A percentile compares a stretch with the other conserved stretches of the same genome.
phyloP scores from a whole-genome alignment of 2,113 vertebrate species.

The Hydrolagus affinis region DNA sequence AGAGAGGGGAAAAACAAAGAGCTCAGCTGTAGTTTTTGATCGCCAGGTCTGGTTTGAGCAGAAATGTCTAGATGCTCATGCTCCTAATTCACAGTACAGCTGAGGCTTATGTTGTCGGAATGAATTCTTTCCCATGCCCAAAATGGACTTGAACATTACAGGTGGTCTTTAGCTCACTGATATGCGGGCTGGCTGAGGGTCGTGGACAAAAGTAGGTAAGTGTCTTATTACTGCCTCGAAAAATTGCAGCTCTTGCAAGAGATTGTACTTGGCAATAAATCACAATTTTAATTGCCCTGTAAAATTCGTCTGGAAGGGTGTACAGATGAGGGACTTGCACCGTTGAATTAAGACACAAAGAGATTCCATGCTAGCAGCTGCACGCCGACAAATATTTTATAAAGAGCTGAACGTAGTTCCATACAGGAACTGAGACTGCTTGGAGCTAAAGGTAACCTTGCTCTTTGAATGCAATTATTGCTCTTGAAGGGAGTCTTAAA shows the following conservation, averaged over 20 bases:
- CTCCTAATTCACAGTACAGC: constrained; percentile 48
- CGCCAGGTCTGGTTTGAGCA: constrained; percentile 49
- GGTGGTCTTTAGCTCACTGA: constrained; percentile 54
- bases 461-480: constrained; percentile 43
- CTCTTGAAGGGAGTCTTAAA: constrained; percentile 37
- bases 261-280: neutral
- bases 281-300: neutral
- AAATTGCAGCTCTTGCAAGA: neutral
- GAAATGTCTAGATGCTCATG: constrained; percentile 56
- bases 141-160: constrained; percentile 62
- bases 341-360: constrained; percentile 56
- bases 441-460: constrained; percentile 42
- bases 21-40: constrained; percentile 58
- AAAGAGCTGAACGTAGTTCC: constrained; percentile 63
- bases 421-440: constrained; percentile 44
- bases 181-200: constrained; percentile 53
- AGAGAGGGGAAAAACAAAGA: constrained; percentile 63
- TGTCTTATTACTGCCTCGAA: constrained; percentile 25
- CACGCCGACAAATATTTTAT: constrained; percentile 60
- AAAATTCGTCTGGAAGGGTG: constrained; percentile 48
- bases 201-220: constrained; percentile 56
- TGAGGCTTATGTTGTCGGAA: constrained; percentile 46
- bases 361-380: constrained; percentile 51
- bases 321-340: constrained; percentile 46
- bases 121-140: constrained; percentile 40